Base-by-base conservation (phyloP, 2,797 vertebrate genomes). In the Rhinella marina region DNA sequence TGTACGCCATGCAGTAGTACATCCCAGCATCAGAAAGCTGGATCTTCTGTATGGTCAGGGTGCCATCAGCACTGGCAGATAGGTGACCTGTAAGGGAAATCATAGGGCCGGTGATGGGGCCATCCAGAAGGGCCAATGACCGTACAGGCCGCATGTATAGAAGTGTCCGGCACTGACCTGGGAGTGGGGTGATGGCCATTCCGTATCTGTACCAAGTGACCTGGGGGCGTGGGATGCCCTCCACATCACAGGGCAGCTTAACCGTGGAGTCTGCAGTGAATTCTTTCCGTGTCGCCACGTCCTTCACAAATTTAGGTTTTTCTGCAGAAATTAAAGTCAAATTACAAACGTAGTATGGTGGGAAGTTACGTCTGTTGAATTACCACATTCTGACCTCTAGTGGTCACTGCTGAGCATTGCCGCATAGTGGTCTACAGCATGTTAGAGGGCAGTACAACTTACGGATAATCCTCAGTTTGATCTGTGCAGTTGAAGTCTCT, bases 1-100 rank as follows among this genome's bases (percentile, higher is more conserved):
- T 90, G 6, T 61, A 81, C 7, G 90, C 90, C 17, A 25, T 27
- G 32, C 90, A 91, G 54, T 7, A 86, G 52, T 91, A 90, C 21
- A 62, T 5, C 1, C 90, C 90, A 1, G 88, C 83, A 41, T 91
- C 90, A 6, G 87, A 62, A 17, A 75, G 86, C 4, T 80, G 87
- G 25, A 85, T 82, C 0, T 86, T 66, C 7, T 86, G 12, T 73
- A 91, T 90, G 21, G 83, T 52, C 29, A 91, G 81, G 0, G 3
- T 29, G 0, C 90, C 90, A 1, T 82, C 82, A 12, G 10, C 19
- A 13, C 25, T 23, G 23, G 81, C 80, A 9, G 77, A 82, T 16
- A 91, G 17, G 14, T 62, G 86, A 54, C 80, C 90, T 91, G 27
- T 9, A 25, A 41, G 68, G 52, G 62, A 59, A 57, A 54, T 41